Evolutionary conservation across 2,888 invertebrate species (phyloP).

Genomic region (Lasioglossum calceatum): DNA sequence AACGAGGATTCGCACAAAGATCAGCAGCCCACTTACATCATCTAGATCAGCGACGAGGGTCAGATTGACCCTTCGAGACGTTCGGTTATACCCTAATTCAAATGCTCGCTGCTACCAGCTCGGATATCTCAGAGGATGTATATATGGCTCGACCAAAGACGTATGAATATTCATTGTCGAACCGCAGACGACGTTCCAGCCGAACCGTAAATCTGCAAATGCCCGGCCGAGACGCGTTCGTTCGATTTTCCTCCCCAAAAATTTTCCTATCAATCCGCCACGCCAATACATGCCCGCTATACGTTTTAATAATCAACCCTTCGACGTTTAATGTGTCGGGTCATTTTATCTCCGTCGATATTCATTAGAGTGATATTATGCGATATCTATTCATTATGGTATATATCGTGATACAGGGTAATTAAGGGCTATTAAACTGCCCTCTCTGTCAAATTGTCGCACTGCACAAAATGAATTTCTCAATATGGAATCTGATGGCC

Average conservation of each 20-base stretch:
- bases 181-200: conserved; percentile 20
- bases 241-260: background rate
- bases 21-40: background rate
- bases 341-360: background rate
- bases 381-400: background rate
- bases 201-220: conserved; percentile 31
- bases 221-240: conserved; percentile 4
- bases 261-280: conserved; percentile 1
- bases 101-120: conserved; percentile 21
- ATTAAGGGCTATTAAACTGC: background rate
- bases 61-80: conserved; percentile 32
- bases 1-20: background rate
- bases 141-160: conserved; percentile 21
- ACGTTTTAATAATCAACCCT: background rate
- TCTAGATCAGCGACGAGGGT: background rate
- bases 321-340: background rate
- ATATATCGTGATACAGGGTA: background rate
- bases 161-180: conserved; percentile 53
- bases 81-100: conserved; percentile 32
- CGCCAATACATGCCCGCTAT: background rate
- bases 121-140: conserved; percentile 31
- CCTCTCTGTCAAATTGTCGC: background rate
- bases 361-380: background rate
- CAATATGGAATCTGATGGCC: background rate
- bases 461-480: background rate